These are phyloP conservation scores for Pediacus dermestoides DNA, from an alignment of 2,888 invertebrate species.

Conservation along the genomic window DNA sequence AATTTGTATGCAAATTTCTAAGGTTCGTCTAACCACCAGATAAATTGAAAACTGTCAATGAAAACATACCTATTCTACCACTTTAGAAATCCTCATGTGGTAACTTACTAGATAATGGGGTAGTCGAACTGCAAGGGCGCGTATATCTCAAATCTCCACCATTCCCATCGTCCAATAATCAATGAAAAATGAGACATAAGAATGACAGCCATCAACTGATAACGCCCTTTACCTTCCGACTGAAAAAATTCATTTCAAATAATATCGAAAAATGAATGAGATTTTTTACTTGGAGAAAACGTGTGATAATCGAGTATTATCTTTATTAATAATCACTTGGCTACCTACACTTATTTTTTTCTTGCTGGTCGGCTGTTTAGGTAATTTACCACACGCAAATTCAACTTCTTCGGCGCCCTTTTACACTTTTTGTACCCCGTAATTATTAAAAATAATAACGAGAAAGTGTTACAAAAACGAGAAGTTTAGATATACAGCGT, in stretches of 20 bases:
- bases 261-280: no score
- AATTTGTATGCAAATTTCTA: constrained; percentile 6
- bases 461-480: no score
- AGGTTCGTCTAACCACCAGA: background rate
- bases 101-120: constrained; percentile 15
- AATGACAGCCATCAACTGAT: constrained; percentile 26
- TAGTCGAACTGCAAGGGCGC: constrained; percentile 15
- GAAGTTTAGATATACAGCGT: no score
- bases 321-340: no score
- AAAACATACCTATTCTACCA: background rate
- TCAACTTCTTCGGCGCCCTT: no score
- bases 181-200: constrained; percentile 26
- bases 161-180: constrained; percentile 21
- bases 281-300: no score
- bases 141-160: constrained; percentile 17
- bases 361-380: no score
- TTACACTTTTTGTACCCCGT: no score
- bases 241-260: constrained; percentile 6
- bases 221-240: constrained; percentile 7
- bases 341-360: no score
- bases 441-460: no score
- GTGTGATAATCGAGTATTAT: no score
- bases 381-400: no score
- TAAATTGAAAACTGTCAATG: constrained; percentile 5
- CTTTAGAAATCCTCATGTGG: background rate